Conservation (phyloP, 2,113 vertebrate species). For the Etheostoma cragini region DNA sequence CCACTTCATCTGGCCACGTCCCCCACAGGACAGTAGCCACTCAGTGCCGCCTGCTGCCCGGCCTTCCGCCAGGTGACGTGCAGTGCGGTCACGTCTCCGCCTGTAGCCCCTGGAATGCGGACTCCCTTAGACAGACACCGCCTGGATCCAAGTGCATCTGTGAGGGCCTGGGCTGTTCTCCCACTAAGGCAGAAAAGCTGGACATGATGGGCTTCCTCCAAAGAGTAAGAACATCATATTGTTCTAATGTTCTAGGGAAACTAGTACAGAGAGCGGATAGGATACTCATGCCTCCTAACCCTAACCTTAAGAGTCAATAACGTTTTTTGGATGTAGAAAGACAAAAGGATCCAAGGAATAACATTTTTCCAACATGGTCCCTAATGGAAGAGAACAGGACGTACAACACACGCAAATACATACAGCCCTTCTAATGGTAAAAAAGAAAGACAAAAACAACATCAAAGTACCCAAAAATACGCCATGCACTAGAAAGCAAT, state of each 20-base stretch:
- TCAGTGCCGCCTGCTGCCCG: conserved; percentile 71
- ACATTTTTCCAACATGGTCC: too few relatives aligned
- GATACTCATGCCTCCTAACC: not conserved
- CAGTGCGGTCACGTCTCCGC: not conserved
- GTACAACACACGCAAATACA: too few relatives aligned
- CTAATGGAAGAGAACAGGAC: too few relatives aligned
- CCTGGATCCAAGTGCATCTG: conserved; percentile 18
- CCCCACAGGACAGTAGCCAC: conserved; percentile 63
- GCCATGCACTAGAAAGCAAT: too few relatives aligned
- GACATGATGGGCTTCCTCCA: conserved; percentile 76
- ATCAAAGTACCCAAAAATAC: too few relatives aligned
- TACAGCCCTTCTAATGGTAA: too few relatives aligned
- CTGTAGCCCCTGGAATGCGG: conserved; percentile 10
- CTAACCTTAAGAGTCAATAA: too few relatives aligned
- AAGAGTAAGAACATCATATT: conserved; percentile 65
- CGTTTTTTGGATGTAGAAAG: too few relatives aligned
- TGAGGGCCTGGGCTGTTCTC: conserved; percentile 18
- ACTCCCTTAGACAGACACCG: conserved; percentile 7
- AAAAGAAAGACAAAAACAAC: too few relatives aligned
- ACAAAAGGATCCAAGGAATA: too few relatives aligned
- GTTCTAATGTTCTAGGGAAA: not conserved
- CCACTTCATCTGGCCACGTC: not conserved
- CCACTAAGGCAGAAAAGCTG: conserved; percentile 64
- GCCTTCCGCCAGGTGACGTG: not conserved
- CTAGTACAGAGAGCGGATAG: not conserved